Evolutionary conservation across 2,797 vertebrate species (phyloP), one percentile per base, ranked within the genome.

Genomic region (Rhyacichthys aspro): DNA sequence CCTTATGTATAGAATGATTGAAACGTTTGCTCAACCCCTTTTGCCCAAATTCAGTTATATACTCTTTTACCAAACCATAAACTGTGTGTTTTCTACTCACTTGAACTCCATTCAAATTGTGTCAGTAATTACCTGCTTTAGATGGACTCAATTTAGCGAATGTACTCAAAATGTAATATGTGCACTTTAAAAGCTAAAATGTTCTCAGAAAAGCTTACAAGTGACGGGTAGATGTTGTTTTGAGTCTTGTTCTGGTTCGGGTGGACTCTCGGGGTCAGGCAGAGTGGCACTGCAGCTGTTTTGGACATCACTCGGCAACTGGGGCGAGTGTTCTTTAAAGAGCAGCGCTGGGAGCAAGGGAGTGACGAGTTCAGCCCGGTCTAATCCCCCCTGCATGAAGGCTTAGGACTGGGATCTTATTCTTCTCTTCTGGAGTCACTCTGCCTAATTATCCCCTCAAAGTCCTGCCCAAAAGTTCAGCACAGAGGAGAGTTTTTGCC

Each of bases 401-500:
- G 67, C 66, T 88, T 84, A 83, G 74, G 69, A 82, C 67, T 67
- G 74, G 82, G 70, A 76, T 76, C 48, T 69, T 79, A 78, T 75
- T 83, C 76, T 75, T 59, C 47, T 56, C 79, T 78, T 85, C 76
- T 79, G 67, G 46, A 80, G 74, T 81, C 70, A 72, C 74, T 77
- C 75, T 74, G 41, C 52, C 78, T 89, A 89, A 91, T 89, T 91
- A 87, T 83, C 72, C 67, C 60, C 68, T 88, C 74, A 86, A 81
- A 90, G 78, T 82, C 74, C 65, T 56, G 70, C 76, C 0, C 48
- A 63, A 82, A 78, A 84, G 78, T 39, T 17, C 47, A 50, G 32
- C 48, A 18, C 41, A 16, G n/a, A 43, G 8, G 8, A 17, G 33
- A 52, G 48, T 38, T 12, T 52, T 15, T 37, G 48, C 48, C 16